A percentile compares a stretch with the other conserved stretches of the same genome.
These are phyloP conservation scores for Poeciliopsis infans DNA, from an alignment of 2,797 vertebrate species.

Conservation along the genomic window DNA sequence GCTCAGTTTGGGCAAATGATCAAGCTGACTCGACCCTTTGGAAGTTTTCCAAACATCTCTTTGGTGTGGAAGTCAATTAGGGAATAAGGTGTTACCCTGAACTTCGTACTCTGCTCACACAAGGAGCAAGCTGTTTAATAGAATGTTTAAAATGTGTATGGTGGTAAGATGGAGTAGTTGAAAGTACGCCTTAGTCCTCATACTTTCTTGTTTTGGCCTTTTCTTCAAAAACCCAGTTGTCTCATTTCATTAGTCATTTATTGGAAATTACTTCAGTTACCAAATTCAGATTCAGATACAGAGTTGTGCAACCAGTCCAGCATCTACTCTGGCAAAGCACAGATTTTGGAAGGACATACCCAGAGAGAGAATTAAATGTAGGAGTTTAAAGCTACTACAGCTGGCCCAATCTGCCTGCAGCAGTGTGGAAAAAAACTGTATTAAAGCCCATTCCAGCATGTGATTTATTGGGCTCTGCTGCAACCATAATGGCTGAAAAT, in stretches of 20 bases:
- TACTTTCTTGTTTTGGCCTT: background rate
- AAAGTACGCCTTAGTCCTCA: background rate
- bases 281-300: background rate
- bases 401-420: conserved; percentile 46
- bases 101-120: background rate
- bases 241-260: background rate
- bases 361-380: conserved; percentile 45
- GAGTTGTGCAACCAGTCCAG: conserved; percentile 6
- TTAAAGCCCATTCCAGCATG: conserved; percentile 13
- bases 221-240: background rate
- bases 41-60: background rate
- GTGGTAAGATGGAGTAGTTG: background rate
- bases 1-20: background rate
- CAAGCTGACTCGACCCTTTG: background rate
- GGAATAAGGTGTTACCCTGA: background rate
- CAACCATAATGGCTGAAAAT: conserved; percentile 25
- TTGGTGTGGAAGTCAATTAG: background rate
- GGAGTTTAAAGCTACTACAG: conserved; percentile 37
- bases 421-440: conserved; percentile 24
- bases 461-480: conserved; percentile 38
- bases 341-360: conserved; percentile 20
- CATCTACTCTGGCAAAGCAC: conserved; percentile 16
- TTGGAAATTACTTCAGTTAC: conserved; percentile 1
- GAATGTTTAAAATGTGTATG: background rate
- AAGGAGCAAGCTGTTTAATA: background rate